Percentiles rank a stretch among this genome's conserved stretches.
These are phyloP conservation scores for Scaptodrosophila lebanonensis DNA, from an alignment of 1,140 invertebrate genomes.

Conservation along the genomic window DNA sequence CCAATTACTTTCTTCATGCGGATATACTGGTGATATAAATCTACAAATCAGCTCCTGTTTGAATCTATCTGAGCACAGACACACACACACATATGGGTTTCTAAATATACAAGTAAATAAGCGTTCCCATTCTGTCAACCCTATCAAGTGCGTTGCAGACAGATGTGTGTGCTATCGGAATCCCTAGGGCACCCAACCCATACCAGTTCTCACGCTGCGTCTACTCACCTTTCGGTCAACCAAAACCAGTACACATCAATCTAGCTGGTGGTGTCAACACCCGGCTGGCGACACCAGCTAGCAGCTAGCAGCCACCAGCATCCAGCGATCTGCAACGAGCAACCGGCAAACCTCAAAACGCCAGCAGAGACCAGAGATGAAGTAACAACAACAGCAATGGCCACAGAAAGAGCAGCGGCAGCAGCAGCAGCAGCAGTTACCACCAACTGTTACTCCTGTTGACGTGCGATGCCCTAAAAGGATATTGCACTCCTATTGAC, in stretches of 20 bases:
- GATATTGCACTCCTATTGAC: conserved; percentile 71
- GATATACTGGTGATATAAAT: no score
- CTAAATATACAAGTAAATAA: no score
- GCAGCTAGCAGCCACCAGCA: conserved; percentile 2
- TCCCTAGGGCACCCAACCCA: conserved; percentile 48
- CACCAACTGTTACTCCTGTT: conserved; percentile 50
- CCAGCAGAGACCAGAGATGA: no score
- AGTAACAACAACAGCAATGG: conserved; percentile 1
- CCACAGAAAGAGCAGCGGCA: not conserved
- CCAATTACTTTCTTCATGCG: no score
- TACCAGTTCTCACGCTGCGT: conserved; percentile 64
- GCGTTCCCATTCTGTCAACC: no score
- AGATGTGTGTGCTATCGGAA: conserved; percentile 7
- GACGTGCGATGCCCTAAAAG: conserved; percentile 73
- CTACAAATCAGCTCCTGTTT: no score
- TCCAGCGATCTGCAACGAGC: no score
- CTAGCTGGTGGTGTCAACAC: conserved; percentile 64
- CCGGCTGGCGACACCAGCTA: conserved; percentile 30
- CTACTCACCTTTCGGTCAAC: conserved; percentile 44
- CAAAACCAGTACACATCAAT: conserved; percentile 67
- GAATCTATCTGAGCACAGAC: no score
- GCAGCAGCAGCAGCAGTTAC: conserved; percentile 25
- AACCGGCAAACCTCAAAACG: no score
- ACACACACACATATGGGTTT: no score
- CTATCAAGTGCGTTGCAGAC: no score